Base-by-base conservation (phyloP, 2,888 invertebrate species). In the Exocentrus adspersus region DNA sequence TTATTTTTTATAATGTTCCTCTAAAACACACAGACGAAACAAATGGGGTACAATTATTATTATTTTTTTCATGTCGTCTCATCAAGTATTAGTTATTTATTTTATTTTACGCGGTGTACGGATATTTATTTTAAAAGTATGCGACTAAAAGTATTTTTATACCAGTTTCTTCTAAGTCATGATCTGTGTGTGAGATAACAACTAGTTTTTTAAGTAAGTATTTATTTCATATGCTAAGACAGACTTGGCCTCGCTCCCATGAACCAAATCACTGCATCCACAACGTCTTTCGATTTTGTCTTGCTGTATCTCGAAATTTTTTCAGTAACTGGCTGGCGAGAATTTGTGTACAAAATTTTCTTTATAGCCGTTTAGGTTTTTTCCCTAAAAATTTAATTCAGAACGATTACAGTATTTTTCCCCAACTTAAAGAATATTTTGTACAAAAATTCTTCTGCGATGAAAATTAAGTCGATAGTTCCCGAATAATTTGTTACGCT, bases 401-500 rank as follows among this genome's bases (percentile, higher is more conserved):
- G 7, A 30, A 30, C 30, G n/a, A 30, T n/a, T n/a, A n/a, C n/a
- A n/a, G n/a, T n/a, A n/a, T n/a, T n/a, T n/a, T n/a, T n/a, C n/a
- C n/a, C n/a, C n/a, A n/a, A n/a, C n/a, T n/a, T n/a, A 50, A 57
- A 58, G 65, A 59, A 37, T 21, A 60, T 63, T 62, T 66, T 28
- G 62, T 66, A 51, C 70, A 72, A 67, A 65, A 69, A 72, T 71
- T 37, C 59, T 58, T 60, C 54, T 42, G 54, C 30, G 28, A 69
- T 60, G 71, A 66, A 69, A 72, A 70, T 69, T 70, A 70, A 72
- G 71, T 75, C 73, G 67, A 60, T 69, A 68, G 65, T 68, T 71
- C 64, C 65, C 45, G 65, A 59, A 64, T 61, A 42, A 67, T 70
- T 71, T 71, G 65, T 69, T 64, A 64, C 61, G 54, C 50, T 65